phyloP scores from a whole-genome alignment of 1,140 invertebrate genomes.

The Lordiphosa stackelbergi region DNA sequence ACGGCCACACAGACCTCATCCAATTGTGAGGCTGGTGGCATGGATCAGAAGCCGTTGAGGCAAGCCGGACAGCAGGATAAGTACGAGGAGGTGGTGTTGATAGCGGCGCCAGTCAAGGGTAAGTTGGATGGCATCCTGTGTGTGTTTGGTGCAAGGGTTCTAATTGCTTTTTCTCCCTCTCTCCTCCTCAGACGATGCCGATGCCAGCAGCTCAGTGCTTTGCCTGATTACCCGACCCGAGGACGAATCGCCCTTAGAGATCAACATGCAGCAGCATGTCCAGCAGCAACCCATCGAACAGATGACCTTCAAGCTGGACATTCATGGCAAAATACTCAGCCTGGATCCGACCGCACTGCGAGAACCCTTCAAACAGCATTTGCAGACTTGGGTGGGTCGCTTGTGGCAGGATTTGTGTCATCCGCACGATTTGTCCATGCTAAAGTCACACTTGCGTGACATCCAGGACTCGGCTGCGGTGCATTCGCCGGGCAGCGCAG shows the following conservation, averaged over 20 bases:
- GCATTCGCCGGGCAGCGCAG: slow-evolving; percentile 56
- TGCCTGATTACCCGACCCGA: slow-evolving; percentile 90
- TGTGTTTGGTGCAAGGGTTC: too few relatives aligned
- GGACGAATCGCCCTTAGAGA: slow-evolving; percentile 84
- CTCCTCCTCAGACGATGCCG: slow-evolving; percentile 84
- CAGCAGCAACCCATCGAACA: slow-evolving; percentile 84
- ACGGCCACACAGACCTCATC: slow-evolving; percentile 70
- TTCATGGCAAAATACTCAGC: slow-evolving; percentile 88
- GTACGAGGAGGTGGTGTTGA: slow-evolving; percentile 78
- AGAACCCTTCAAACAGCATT: slow-evolving; percentile 81
- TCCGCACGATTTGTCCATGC: slow-evolving; percentile 84
- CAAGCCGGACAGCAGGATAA: slow-evolving; percentile 62
- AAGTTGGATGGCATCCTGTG: slow-evolving; percentile 2
- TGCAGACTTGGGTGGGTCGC: slow-evolving; percentile 81
- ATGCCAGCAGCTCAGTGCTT: slow-evolving; percentile 80
- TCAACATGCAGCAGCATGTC: slow-evolving; percentile 79
- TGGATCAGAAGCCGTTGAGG: slow-evolving; percentile 88
- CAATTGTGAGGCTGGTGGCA: slow-evolving; percentile 80
- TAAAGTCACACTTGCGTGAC: slow-evolving; percentile 87
- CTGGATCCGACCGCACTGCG: slow-evolving; percentile 86
- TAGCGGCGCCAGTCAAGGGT: slow-evolving; percentile 79
- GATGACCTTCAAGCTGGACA: slow-evolving; percentile 94
- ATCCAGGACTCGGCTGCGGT: slow-evolving; percentile 81
- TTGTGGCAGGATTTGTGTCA: slow-evolving; percentile 86
- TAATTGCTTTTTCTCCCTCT: slow-evolving; percentile 29